Conservation (phyloP, 2,797 vertebrate species). For the Rhinophrynus dorsalis region DNA sequence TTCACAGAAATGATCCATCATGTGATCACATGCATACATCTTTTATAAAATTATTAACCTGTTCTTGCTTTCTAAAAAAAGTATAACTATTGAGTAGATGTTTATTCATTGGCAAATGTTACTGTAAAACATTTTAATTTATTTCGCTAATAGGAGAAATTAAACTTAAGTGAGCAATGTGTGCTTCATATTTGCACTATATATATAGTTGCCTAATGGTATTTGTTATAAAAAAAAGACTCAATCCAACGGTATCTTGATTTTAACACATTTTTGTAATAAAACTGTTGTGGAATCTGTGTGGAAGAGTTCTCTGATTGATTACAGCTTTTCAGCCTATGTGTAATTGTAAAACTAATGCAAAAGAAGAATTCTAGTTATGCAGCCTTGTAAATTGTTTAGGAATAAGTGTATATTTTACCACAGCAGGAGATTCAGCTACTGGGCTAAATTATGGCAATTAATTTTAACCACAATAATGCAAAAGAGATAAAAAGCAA, state of each 20-base stretch:
- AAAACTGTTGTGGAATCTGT: not conserved
- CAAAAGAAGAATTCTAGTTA: not conserved
- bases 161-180: no score
- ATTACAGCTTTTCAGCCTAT: not conserved
- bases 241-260: not conserved
- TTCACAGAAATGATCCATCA: no score
- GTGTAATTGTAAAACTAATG: not conserved
- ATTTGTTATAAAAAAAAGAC: no score
- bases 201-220: no score
- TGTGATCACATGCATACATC: no score
- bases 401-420: constrained; percentile 31
- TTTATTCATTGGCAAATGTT: no score
- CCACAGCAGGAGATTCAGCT: constrained; percentile 21
- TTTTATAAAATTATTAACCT: no score
- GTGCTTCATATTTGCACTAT: no score
- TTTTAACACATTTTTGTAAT: not conserved
- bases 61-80: no score
- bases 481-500: constrained; percentile 17
- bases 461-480: constrained; percentile 33
- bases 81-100: no score
- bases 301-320: not conserved
- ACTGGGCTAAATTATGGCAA: constrained; percentile 34
- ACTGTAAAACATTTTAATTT: no score
- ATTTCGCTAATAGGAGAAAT: no score
- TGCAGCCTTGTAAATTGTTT: constrained; percentile 23